Percentiles rank a stretch among this genome's conserved stretches.
Evolutionary conservation across 2,888 invertebrate genomes (phyloP).

Genomic region (Harpalus rufipes): DNA sequence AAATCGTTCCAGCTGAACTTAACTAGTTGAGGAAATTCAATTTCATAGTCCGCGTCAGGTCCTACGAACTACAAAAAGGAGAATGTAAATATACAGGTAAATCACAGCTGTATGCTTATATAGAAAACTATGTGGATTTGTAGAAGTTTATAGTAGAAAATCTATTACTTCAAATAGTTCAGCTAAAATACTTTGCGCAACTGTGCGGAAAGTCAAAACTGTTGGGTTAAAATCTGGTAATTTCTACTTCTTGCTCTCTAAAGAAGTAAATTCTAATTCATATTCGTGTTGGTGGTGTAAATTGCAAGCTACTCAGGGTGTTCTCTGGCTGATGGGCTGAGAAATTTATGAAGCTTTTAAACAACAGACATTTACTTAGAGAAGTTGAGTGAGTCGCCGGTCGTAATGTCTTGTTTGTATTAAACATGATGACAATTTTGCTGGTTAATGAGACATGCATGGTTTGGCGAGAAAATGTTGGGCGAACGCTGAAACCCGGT

Average conservation of each 20-base stretch:
- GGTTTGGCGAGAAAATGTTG: conserved; percentile 59
- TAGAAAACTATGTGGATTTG: too few relatives aligned
- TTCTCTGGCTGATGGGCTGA: not conserved
- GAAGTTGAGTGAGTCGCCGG: conserved; percentile 46
- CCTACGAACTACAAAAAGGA: too few relatives aligned
- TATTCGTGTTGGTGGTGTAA: not conserved
- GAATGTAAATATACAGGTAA: too few relatives aligned
- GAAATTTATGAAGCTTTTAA: conserved; percentile 57
- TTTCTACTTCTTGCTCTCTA: not conserved
- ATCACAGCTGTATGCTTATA: too few relatives aligned
- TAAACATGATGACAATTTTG: conserved; percentile 65
- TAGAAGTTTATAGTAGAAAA: too few relatives aligned
- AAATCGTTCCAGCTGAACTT: too few relatives aligned
- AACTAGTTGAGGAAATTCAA: too few relatives aligned
- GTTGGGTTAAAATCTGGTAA: too few relatives aligned
- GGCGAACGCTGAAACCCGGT: conserved; percentile 20
- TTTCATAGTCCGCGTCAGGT: too few relatives aligned
- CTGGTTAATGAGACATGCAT: conserved; percentile 64
- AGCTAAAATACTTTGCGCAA: too few relatives aligned
- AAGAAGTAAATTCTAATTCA: not conserved
- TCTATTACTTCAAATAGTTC: too few relatives aligned
- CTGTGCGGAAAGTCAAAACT: too few relatives aligned
- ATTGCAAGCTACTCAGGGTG: not conserved
- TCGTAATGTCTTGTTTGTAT: conserved; percentile 64
- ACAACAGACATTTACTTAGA: conserved; percentile 57